Percentiles rank a stretch among this genome's conserved stretches.
Evolutionary conservation across 2,888 invertebrate species (phyloP).

Genomic region (Rotaria socialis): DNA sequence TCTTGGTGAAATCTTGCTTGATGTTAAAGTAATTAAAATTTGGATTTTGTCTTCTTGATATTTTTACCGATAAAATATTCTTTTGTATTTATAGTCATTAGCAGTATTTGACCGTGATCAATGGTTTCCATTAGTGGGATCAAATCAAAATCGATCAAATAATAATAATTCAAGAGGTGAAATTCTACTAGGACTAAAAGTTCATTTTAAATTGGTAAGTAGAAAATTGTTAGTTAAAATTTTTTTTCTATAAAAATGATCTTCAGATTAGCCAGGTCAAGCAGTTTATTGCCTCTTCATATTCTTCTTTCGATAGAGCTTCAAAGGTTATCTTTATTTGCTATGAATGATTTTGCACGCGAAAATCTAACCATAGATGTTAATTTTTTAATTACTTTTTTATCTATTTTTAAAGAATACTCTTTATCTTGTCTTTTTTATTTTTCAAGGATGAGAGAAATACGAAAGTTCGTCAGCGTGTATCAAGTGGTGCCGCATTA

Average conservation of each 20-base stretch:
- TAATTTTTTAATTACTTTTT: too few species aligned
- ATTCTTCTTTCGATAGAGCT: too few species aligned
- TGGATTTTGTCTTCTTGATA: too few species aligned
- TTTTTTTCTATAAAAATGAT: not conserved
- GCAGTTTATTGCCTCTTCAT: too few species aligned
- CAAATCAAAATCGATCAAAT: not conserved
- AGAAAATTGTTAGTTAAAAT: not conserved
- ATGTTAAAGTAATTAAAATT: not conserved
- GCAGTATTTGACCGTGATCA: not conserved
- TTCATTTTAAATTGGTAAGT: slow-evolving; percentile 33
- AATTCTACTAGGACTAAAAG: not conserved
- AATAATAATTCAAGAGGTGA: not conserved
- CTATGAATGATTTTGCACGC: not conserved
- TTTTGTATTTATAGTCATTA: not conserved
- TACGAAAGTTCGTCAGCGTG: not conserved
- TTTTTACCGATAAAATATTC: too few species aligned
- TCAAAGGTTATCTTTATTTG: not conserved
- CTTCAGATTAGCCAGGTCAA: too few species aligned
- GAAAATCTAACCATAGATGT: too few species aligned
- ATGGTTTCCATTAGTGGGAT: not conserved
- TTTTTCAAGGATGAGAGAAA: not conserved
- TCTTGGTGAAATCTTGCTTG: not conserved
- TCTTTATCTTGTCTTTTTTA: too few species aligned
- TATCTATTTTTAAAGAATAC: too few species aligned
- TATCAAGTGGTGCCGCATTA: not conserved